Percentiles rank a stretch among this genome's conserved stretches.
Conservation (phyloP, 2,113 vertebrate species). For the Strix aluco region DNA sequence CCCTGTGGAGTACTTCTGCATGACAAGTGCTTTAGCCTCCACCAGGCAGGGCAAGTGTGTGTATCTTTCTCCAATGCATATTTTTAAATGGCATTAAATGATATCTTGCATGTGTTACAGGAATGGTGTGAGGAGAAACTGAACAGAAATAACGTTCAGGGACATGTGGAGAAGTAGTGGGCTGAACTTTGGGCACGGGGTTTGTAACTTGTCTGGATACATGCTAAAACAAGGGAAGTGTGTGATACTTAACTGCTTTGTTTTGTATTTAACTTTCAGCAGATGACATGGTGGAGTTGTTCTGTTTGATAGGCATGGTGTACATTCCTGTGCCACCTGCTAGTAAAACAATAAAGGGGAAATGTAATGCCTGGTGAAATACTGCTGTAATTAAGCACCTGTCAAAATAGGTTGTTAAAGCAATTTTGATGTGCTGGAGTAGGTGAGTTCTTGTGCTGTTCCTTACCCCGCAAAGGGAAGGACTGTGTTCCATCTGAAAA, state of each 20-base stretch:
- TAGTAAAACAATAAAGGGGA: neutral
- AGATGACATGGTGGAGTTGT: neutral
- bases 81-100: neutral
- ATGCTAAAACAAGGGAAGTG: neutral
- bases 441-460: neutral
- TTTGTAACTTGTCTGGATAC: neutral
- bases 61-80: neutral
- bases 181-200: neutral
- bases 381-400: neutral
- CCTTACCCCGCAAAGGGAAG: neutral
- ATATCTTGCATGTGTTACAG: neutral
- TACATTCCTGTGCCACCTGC: neutral
- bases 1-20: neutral
- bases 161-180: no score
- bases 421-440: neutral
- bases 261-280: no score
- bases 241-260: neutral
- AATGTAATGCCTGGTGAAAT: neutral
- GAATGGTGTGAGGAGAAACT: neutral
- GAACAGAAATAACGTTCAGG: neutral
- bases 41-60: no score
- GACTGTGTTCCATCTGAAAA: neutral
- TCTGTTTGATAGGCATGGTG: neutral
- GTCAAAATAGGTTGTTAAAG: neutral
- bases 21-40: neutral